phyloP scores from a whole-genome alignment of 2,113 vertebrate genomes.

The Cisticola juncidis region DNA sequence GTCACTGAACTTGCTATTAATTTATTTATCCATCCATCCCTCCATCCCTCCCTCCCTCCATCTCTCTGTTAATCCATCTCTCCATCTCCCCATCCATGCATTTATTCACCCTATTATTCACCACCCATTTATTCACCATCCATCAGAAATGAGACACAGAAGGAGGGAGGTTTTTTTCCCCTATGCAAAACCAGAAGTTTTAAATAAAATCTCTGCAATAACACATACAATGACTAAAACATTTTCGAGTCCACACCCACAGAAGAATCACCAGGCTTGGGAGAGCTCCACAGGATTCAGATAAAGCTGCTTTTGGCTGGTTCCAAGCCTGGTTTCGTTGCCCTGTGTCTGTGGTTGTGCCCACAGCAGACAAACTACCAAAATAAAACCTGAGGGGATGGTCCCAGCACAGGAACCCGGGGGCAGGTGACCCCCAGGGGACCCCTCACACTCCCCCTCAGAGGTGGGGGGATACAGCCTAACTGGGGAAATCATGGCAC shows the following conservation, averaged over 20 bases:
- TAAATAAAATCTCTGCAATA: constrained; percentile 44
- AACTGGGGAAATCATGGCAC: background rate
- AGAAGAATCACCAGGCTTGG: constrained; percentile 14
- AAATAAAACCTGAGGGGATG: rapidly evolving
- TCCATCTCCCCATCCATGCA: background rate
- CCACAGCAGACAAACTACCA: background rate
- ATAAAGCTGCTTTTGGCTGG: background rate
- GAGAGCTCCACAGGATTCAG: background rate
- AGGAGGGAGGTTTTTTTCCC: background rate
- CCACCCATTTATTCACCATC: background rate
- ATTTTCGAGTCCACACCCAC: constrained; percentile 20
- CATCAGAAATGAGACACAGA: background rate
- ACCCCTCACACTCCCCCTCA: background rate
- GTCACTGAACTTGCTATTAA: background rate
- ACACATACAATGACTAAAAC: constrained; percentile 52
- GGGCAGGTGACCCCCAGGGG: background rate
- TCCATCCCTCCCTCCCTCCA: too few relatives aligned
- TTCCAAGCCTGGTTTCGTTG: background rate
- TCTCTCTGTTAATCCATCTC: background rate
- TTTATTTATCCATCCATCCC: too few relatives aligned
- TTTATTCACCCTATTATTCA: background rate
- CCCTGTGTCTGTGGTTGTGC: background rate
- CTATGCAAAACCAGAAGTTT: background rate
- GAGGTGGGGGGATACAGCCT: background rate
- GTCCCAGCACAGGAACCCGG: rapidly evolving